Evolutionary conservation across 2,113 vertebrate species (phyloP).

Genomic region (Percopsis transmontana): DNA sequence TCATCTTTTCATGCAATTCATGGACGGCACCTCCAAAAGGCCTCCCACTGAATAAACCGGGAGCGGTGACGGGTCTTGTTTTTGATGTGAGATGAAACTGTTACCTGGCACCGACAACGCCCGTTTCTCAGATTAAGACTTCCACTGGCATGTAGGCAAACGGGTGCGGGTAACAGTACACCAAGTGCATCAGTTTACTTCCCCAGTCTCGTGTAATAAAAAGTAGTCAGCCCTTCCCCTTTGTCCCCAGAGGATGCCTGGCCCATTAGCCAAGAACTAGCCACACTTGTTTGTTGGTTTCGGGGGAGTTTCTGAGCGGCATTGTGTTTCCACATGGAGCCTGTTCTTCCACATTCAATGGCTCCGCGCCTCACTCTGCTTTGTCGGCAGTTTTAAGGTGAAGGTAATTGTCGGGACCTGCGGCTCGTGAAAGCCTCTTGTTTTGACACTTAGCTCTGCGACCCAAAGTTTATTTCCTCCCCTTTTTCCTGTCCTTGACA

Average conservation of each 20-base stretch:
- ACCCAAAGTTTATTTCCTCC: background rate
- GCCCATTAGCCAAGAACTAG: slow-evolving; percentile 48
- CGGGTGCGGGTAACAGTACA: background rate
- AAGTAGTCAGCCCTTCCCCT: slow-evolving; percentile 1
- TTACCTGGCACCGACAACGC: too few relatives aligned
- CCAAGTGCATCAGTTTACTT: slow-evolving; percentile 13
- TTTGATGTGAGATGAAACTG: slow-evolving; percentile 13
- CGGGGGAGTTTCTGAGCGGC: slow-evolving; percentile 54
- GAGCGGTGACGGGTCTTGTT: background rate
- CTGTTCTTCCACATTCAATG: slow-evolving; percentile 68
- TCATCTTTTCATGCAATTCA: slow-evolving; percentile 16
- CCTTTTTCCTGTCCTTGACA: slow-evolving; percentile 19
- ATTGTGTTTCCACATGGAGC: slow-evolving; percentile 56
- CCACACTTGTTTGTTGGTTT: slow-evolving; percentile 74
- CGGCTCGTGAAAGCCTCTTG: slow-evolving; percentile 7
- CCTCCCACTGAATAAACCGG: slow-evolving; percentile 8
- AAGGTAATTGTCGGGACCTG: slow-evolving; percentile 14
- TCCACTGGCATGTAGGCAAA: background rate
- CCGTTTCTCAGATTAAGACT: too few relatives aligned
- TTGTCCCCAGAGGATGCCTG: slow-evolving; percentile 39
- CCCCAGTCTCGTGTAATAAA: slow-evolving; percentile 2
- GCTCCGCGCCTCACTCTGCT: background rate
- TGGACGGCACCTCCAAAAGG: slow-evolving; percentile 33
- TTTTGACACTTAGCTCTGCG: background rate
- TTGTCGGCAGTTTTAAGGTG: slow-evolving; percentile 19